Evolutionary conservation across 2,888 invertebrate genomes (phyloP).

Genomic region (Melanostoma scalare): DNA sequence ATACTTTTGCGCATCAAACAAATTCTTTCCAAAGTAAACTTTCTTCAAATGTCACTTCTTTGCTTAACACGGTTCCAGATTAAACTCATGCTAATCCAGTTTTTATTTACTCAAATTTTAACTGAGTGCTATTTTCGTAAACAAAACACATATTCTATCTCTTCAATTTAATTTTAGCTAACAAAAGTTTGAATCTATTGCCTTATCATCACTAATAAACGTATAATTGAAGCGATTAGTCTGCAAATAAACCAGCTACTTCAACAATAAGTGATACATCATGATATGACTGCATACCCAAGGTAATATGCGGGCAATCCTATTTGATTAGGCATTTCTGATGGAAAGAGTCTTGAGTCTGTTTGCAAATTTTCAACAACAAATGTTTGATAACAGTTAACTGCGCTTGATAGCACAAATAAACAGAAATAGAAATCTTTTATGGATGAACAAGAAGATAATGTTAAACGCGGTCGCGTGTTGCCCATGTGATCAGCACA

Average conservation of each 20-base stretch:
- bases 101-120: no score
- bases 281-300: not conserved
- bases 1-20: no score
- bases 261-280: not conserved
- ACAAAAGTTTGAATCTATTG: no score
- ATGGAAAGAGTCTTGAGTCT: not conserved
- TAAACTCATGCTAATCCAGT: no score
- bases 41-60: no score
- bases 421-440: not conserved
- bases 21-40: no score
- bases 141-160: no score
- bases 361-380: conserved; percentile 9
- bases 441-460: not conserved
- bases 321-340: conserved; percentile 9
- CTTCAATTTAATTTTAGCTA: no score
- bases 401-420: not conserved
- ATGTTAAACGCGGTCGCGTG: conserved; percentile 32
- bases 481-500: conserved; percentile 48
- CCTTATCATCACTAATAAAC: no score
- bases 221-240: not conserved
- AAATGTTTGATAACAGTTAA: conserved; percentile 1
- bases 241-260: not conserved
- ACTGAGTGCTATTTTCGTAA: no score
- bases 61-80: no score
- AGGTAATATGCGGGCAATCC: conserved; percentile 3